Percentiles rank a stretch among this genome's conserved stretches.
Conservation (phyloP, 2,797 vertebrate genomes). For the Myripristis murdjan region DNA sequence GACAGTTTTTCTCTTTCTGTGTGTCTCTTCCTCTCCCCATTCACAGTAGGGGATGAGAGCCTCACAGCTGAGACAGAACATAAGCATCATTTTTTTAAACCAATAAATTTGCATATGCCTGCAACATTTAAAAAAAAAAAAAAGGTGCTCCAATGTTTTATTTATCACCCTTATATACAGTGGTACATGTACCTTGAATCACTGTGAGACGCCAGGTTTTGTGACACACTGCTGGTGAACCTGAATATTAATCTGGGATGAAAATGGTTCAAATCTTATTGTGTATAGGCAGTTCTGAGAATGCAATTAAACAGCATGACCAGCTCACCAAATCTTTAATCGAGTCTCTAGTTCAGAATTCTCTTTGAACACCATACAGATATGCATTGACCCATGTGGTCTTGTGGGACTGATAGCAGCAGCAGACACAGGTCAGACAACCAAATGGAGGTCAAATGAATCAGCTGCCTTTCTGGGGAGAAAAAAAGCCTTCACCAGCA, state of each 20-base stretch:
- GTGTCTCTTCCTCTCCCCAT: too few relatives aligned
- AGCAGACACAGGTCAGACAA: slow-evolving; percentile 51
- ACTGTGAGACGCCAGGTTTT: too few relatives aligned
- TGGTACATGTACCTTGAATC: too few relatives aligned
- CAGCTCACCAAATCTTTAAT: slow-evolving; percentile 35
- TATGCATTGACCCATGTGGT: slow-evolving; percentile 18
- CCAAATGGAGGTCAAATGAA: slow-evolving; percentile 64
- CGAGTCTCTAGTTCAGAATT: slow-evolving; percentile 21
- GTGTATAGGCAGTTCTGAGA: neutral
- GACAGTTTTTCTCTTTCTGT: too few relatives aligned
- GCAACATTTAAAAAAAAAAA: too few relatives aligned
- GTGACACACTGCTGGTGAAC: too few relatives aligned
- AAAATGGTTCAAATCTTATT: slow-evolving; percentile 37
- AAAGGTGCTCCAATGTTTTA: too few relatives aligned
- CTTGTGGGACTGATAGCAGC: slow-evolving; percentile 44
- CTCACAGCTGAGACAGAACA: too few relatives aligned
- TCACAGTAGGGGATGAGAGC: too few relatives aligned
- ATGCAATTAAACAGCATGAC: slow-evolving; percentile 40
- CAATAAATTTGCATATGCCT: too few relatives aligned
- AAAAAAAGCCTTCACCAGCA: slow-evolving; percentile 50
- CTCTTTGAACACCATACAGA: slow-evolving; percentile 11
- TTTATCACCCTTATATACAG: too few relatives aligned
- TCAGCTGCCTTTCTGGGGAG: slow-evolving; percentile 61
- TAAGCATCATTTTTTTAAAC: too few relatives aligned
- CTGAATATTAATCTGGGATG: slow-evolving; percentile 42